Evolutionary conservation across 2,888 invertebrate species (phyloP), one percentile per base, ranked within the genome.

Genomic region (Acleris cristana): DNA sequence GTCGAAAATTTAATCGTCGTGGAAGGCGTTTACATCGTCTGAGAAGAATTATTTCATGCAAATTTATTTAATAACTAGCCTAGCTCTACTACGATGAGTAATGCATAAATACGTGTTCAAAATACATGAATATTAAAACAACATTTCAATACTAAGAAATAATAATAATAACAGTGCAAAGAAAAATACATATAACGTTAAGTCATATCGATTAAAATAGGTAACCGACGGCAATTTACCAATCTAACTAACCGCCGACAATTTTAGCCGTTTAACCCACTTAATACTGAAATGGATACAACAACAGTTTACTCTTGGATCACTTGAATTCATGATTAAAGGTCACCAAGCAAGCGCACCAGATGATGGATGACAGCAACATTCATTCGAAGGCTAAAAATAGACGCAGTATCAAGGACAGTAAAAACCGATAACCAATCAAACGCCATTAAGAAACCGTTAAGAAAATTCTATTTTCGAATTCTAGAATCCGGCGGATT

Each of bases 341-440:
- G 76, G 78, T 81, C 80, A 77, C 71, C 63, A 75, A 72, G 74
- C 78, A 75, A 65, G 76, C 76, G 76, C 76, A 75, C 71, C 71
- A 71, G 70, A 71, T 70, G 74, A 74, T 73, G 75, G 69, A 73
- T 73, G 67, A 71, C 71, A 58, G 64, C 60, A 64, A 70, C 68
- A 71, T 58, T 69, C 66, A 68, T 70, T 60, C 69, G 55, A 26
- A 40, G 23, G 54, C 75, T 79, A 79, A 73, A 76, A 76, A 78
- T 79, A 80, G 79, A 74, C 23, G 44, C 48, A 63, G 45, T 53
- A 60, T 62, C 66, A 69, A 71, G 69, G 65, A 49, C 69, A n/a
- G 49, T 21, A 61, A 63, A 57, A 67, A 48, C 49, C 67, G 7
- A 57, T 66, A 66, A 40, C 62, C 62, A 58, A 67, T 57, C 57